Evolutionary conservation across 1,140 invertebrate species (phyloP).

Genomic region (Drosophila arizonae): DNA sequence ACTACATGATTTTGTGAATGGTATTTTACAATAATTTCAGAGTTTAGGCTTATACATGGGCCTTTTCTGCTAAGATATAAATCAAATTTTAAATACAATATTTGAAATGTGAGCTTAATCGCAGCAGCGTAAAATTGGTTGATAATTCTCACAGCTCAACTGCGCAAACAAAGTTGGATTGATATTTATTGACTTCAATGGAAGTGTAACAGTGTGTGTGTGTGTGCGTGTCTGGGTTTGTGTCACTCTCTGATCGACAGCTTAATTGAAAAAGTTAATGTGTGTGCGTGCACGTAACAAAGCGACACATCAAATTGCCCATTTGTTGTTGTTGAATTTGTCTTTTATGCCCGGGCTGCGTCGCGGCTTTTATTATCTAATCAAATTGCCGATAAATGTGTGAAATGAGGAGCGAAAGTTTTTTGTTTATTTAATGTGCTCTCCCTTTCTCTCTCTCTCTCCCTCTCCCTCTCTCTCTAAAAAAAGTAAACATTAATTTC

Average conservation of each 20-base stretch:
- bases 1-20: too few relatives aligned
- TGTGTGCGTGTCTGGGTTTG: background rate
- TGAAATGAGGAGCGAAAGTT: constrained; percentile 38
- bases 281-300: constrained; percentile 41
- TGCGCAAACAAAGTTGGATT: constrained; percentile 66
- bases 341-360: background rate
- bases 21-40: too few relatives aligned
- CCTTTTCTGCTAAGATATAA: too few relatives aligned
- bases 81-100: too few relatives aligned
- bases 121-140: too few relatives aligned
- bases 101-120: too few relatives aligned
- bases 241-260: constrained; percentile 62
- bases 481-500: constrained; percentile 62
- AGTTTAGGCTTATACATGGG: too few relatives aligned
- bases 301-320: constrained; percentile 36
- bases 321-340: constrained; percentile 40
- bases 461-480: too few relatives aligned
- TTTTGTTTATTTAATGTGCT: constrained; percentile 14
- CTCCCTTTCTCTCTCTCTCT: background rate
- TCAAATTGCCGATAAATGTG: constrained; percentile 59
- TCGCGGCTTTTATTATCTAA: constrained; percentile 30
- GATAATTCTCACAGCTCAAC: constrained; percentile 15
- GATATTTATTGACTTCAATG: constrained; percentile 77
- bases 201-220: constrained; percentile 15
- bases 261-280: constrained; percentile 80